Percentiles rank a stretch among this genome's conserved stretches.
Evolutionary conservation across 2,797 vertebrate species (phyloP).

Genomic region (Phoebastria nigripes): DNA sequence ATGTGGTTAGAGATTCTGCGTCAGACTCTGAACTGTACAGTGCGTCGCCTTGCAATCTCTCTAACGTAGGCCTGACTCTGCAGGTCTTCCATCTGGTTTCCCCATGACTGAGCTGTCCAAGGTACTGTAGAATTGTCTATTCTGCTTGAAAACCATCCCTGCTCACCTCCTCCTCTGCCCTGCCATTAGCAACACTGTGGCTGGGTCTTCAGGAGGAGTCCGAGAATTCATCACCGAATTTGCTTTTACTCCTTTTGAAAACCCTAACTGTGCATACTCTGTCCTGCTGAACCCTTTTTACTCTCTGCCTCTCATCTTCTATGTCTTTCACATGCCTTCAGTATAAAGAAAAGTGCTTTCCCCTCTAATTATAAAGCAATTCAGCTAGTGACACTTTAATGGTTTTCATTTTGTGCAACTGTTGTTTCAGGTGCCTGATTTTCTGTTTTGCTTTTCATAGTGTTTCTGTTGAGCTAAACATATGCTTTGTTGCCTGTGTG

Average conservation of each 20-base stretch:
- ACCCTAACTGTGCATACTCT: neutral
- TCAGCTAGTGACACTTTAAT: neutral
- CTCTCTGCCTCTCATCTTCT: neutral
- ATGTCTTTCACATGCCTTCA: neutral
- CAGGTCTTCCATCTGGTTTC: neutral
- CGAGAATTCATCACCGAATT: neutral
- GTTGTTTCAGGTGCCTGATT: neutral
- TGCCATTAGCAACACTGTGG: accelerated
- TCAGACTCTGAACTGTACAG: neutral
- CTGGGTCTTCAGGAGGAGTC: neutral
- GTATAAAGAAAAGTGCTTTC: neutral
- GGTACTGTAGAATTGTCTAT: constrained; percentile 23
- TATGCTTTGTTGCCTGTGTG: neutral
- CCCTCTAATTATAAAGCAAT: neutral
- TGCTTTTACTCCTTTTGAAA: neutral
- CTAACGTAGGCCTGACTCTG: neutral
- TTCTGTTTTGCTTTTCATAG: neutral
- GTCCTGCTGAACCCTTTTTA: neutral
- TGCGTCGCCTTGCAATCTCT: neutral
- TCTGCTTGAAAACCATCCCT: neutral
- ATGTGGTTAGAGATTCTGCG: neutral
- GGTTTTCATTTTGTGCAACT: neutral
- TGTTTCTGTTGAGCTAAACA: neutral
- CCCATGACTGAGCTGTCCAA: constrained; percentile 54
- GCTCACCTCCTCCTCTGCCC: neutral